These are phyloP conservation scores for Spodoptera littoralis DNA, from an alignment of 2,888 invertebrate genomes.

Conservation along the genomic window DNA sequence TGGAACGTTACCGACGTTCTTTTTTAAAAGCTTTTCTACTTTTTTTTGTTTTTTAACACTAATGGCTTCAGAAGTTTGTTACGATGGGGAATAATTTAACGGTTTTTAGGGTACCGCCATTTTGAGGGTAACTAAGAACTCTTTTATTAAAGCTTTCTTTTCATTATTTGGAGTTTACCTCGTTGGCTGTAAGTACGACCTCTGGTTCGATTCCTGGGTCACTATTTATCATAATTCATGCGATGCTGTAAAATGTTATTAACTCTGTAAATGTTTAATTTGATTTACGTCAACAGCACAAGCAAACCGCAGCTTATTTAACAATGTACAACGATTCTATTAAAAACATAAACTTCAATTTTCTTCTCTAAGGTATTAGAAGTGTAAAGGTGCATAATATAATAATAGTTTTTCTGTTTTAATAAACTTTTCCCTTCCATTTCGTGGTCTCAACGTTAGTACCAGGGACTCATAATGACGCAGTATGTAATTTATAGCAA, in stretches of 20 bases:
- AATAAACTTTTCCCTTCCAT: constrained; percentile 31
- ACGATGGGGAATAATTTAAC: constrained; percentile 17
- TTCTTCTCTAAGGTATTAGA: background rate
- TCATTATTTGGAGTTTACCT: no score
- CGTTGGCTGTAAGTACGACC: no score
- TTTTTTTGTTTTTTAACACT: constrained; percentile 43
- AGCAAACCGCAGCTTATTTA: no score
- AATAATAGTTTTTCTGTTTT: constrained; percentile 8
- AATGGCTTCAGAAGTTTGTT: constrained; percentile 46
- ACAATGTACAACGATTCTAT: no score
- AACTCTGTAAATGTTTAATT: no score
- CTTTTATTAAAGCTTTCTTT: no score
- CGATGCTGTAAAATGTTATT: no score
- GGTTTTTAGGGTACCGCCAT: constrained; percentile 3
- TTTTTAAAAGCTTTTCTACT: constrained; percentile 44
- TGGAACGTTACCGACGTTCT: constrained; percentile 21
- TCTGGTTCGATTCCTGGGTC: no score
- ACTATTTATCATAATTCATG: no score
- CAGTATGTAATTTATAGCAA: constrained; percentile 26
- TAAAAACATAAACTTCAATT: background rate
- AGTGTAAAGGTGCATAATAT: background rate
- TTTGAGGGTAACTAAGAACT: no score
- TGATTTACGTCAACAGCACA: no score
- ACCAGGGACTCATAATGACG: constrained; percentile 62
- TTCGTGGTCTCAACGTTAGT: constrained; percentile 35